Percentiles rank a stretch among this genome's conserved stretches.
Evolutionary conservation across 2,113 vertebrate genomes (phyloP).

Genomic region (Rhinolophus sinicus): DNA sequence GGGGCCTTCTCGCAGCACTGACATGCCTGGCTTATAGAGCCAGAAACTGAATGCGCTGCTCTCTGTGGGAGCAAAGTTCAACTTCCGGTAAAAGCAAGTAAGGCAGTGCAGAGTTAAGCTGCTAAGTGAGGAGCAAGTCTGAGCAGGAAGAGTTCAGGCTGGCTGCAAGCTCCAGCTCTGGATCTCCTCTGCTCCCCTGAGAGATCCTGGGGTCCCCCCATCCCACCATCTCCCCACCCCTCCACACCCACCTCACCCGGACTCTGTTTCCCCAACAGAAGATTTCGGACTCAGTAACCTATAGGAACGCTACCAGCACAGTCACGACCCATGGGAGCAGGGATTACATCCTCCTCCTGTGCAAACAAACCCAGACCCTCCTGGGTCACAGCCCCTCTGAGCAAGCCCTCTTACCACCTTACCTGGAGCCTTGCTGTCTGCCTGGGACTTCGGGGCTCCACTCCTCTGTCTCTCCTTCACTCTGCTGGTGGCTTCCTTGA

Average conservation of each 20-base stretch:
- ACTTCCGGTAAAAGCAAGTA: not conserved
- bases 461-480: slow-evolving; percentile 59
- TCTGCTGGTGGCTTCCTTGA: slow-evolving; percentile 58
- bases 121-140: not conserved
- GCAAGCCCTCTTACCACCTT: not conserved
- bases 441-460: not conserved
- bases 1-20: not conserved
- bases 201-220: not conserved
- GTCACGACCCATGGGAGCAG: rapidly evolving
- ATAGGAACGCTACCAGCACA: not conserved
- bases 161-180: not conserved
- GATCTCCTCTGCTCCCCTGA: not conserved
- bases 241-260: not conserved
- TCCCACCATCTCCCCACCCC: not conserved
- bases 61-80: not conserved
- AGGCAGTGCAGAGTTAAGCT: not conserved
- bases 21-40: not conserved
- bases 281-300: not conserved
- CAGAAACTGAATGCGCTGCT: not conserved
- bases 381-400: not conserved
- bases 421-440: slow-evolving; percentile 41
- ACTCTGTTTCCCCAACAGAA: not conserved
- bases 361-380: not conserved
- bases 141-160: not conserved
- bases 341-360: not conserved